Evolutionary conservation across 92 coral and sea anemone genomes (phyloP).

Genomic region (Plumapathes pennacea): DNA sequence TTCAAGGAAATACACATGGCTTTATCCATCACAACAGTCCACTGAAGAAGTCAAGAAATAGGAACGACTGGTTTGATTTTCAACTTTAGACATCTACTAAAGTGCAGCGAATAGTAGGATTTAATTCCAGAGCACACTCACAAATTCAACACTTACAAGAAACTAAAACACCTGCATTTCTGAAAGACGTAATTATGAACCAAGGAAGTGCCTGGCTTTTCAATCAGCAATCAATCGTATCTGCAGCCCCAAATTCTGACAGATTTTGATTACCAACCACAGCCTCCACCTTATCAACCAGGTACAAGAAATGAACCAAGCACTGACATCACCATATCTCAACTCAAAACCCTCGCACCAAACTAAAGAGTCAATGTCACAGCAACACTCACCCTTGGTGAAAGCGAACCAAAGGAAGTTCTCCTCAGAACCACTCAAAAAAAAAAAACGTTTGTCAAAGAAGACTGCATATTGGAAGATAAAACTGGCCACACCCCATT

Average conservation of each 20-base stretch:
- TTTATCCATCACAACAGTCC: slow-evolving; percentile 24
- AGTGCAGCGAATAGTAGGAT: slow-evolving; percentile 7
- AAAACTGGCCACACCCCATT: neutral
- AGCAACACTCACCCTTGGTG: slow-evolving; percentile 2
- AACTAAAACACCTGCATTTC: slow-evolving; percentile 21
- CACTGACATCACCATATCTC: slow-evolving; percentile 6
- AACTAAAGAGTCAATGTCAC: slow-evolving; percentile 21
- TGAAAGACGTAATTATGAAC: slow-evolving; percentile 2
- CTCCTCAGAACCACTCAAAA: neutral
- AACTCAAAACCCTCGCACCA: slow-evolving; percentile 8
- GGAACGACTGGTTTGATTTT: slow-evolving; percentile 26
- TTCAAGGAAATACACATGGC: slow-evolving; percentile 19
- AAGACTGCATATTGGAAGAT: slow-evolving; percentile 27
- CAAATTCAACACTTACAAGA: slow-evolving; percentile 14
- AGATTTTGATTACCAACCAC: slow-evolving; percentile 13
- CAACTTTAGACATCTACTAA: slow-evolving; percentile 17
- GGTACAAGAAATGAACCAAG: neutral
- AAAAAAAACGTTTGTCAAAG: slow-evolving; percentile 2
- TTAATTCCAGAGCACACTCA: slow-evolving; percentile 9
- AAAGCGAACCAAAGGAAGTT: slow-evolving; percentile 6
- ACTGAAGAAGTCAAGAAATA: slow-evolving; percentile 9
- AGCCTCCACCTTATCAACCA: slow-evolving; percentile 10
- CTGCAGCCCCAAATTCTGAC: slow-evolving; percentile 28
- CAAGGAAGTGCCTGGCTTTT: slow-evolving; percentile 13
- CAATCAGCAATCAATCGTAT: slow-evolving; percentile 19